These are phyloP conservation scores for Epizoanthus rinbou DNA, from an alignment of 92 coral and sea anemone genomes.

Conservation along the genomic window DNA sequence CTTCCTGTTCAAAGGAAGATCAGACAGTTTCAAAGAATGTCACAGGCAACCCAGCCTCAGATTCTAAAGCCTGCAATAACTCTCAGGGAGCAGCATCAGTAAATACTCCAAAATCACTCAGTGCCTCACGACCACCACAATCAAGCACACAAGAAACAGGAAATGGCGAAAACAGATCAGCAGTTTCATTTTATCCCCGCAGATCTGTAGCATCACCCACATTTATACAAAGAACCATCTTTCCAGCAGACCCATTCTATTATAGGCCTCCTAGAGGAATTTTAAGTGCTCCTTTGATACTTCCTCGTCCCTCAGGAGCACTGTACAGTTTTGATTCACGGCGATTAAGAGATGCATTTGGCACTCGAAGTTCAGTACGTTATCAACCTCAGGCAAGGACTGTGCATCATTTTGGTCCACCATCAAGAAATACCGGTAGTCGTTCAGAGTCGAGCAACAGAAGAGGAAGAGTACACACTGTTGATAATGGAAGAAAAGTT, in stretches of 20 bases:
- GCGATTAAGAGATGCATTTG: conserved; percentile 46
- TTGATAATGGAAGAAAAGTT: conserved; percentile 37
- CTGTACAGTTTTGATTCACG: conserved; percentile 58
- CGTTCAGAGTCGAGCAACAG: conserved; percentile 3
- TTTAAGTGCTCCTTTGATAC: conserved; percentile 43
- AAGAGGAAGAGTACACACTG: conserved; percentile 16
- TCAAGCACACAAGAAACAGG: conserved; percentile 18
- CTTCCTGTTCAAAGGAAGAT: conserved; percentile 7
- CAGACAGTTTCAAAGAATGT: neutral
- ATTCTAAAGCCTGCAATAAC: neutral
- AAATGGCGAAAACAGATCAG: conserved; percentile 20
- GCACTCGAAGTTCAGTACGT: conserved; percentile 42
- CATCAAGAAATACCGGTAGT: conserved; percentile 1
- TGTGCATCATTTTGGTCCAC: conserved; percentile 31
- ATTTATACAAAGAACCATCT: conserved; percentile 76
- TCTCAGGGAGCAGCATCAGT: conserved; percentile 27
- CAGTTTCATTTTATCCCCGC: conserved; percentile 31
- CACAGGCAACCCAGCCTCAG: neutral
- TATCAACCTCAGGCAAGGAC: conserved; percentile 35
- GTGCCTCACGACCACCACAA: neutral
- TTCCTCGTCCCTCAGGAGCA: conserved; percentile 43
- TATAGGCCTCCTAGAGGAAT: conserved; percentile 54
- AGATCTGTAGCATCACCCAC: conserved; percentile 69
- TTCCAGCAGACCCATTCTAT: conserved; percentile 60
- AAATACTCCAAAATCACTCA: neutral